A percentile compares a stretch with the other conserved stretches of the same genome.
Evolutionary conservation across 2,797 vertebrate genomes (phyloP).

Genomic region (Anguilla megastoma): DNA sequence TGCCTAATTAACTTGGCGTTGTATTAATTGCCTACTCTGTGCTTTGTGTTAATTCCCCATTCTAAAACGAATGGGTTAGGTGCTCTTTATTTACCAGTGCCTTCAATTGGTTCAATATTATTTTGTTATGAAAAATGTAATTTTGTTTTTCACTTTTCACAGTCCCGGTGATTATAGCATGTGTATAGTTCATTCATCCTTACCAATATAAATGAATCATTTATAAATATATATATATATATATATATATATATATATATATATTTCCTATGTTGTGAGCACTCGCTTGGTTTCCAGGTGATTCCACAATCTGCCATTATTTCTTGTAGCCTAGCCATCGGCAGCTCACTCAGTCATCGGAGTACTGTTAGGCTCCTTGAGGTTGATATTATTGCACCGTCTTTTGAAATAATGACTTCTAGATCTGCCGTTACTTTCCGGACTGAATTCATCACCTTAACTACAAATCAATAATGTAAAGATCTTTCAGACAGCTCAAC

Average conservation of each 20-base stretch:
- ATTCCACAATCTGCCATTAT: not conserved
- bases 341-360: slow-evolving; percentile 32
- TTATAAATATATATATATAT: slow-evolving; percentile 43
- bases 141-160: not conserved
- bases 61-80: not conserved
- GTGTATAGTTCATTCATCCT: not conserved
- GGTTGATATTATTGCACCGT: not conserved
- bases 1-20: not conserved
- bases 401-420: not conserved
- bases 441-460: slow-evolving; percentile 1
- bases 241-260: slow-evolving; percentile 50
- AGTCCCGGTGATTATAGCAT: not conserved
- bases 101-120: not conserved
- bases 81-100: not conserved
- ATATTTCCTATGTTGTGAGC: slow-evolving; percentile 47
- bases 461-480: slow-evolving; percentile 7
- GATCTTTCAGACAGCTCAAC: not conserved
- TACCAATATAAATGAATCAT: not conserved
- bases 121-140: not conserved
- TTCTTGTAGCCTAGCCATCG: slow-evolving; percentile 42
- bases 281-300: slow-evolving; percentile 38
- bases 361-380: not conserved
- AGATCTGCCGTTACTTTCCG: not conserved
- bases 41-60: not conserved
- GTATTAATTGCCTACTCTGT: not conserved